A percentile compares a stretch with the other conserved stretches of the same genome.
Conservation (phyloP, 2,113 vertebrate species). For the Artemisiospiza belli region DNA sequence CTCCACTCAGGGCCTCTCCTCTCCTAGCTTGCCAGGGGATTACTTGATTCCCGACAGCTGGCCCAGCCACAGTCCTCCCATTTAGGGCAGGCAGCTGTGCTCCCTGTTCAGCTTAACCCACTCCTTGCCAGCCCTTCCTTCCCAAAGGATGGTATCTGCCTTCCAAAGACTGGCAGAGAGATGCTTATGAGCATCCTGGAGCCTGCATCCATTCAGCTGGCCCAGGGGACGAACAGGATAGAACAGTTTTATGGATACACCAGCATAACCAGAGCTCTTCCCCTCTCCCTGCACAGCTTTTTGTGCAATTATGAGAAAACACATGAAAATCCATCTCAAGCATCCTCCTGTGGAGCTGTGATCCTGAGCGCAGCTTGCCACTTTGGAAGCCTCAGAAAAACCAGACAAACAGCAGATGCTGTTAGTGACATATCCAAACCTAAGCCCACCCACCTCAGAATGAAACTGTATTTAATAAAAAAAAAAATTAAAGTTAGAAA, state of each 20-base stretch:
- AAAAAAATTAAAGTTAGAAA: background rate
- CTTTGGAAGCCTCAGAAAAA: background rate
- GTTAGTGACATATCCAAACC: background rate
- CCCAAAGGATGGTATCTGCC: rapidly evolving
- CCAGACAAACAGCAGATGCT: background rate
- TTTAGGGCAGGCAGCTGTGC: background rate
- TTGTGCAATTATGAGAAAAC: background rate
- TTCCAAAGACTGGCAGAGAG: rapidly evolving
- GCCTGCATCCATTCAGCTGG: background rate
- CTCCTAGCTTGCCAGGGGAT: background rate
- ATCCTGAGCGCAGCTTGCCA: rapidly evolving
- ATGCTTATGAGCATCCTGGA: background rate
- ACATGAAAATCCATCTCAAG: background rate
- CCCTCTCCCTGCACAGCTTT: rapidly evolving
- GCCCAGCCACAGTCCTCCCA: background rate
- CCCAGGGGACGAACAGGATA: rapidly evolving
- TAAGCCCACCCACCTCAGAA: background rate
- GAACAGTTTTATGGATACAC: background rate
- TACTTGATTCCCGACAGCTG: background rate
- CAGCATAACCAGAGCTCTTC: background rate
- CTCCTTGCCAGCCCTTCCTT: background rate
- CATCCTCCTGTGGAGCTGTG: background rate
- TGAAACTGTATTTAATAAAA: background rate
- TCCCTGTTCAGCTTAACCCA: background rate
- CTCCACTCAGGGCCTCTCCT: background rate